These are phyloP conservation scores for Rhagoletis pomonella DNA, from an alignment of 1,140 invertebrate genomes.

Conservation along the genomic window DNA sequence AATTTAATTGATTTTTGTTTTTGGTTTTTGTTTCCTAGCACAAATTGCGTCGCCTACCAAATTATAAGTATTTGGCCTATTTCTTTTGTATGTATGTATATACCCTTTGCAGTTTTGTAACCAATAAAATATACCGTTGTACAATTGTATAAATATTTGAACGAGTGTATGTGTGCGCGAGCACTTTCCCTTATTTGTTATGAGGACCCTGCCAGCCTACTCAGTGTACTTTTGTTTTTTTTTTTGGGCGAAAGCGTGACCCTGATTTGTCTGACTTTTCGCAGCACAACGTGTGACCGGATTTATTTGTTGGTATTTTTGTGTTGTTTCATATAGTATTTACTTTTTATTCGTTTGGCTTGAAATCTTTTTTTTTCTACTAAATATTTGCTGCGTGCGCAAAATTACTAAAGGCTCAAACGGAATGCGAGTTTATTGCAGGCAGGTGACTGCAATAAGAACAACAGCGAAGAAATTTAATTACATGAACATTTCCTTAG, in stretches of 20 bases:
- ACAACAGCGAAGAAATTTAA: not conserved
- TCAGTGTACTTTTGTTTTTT: not conserved
- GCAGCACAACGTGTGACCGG: not conserved
- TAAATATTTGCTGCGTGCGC: slow-evolving; percentile 44
- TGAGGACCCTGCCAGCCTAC: slow-evolving; percentile 3
- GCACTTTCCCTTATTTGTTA: not conserved
- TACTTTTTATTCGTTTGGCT: not conserved
- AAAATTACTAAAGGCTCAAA: slow-evolving; percentile 6
- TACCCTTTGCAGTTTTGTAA: not conserved
- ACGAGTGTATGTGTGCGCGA: not conserved
- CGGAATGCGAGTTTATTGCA: slow-evolving; percentile 2
- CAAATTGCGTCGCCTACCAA: not conserved
- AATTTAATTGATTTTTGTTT: slow-evolving; percentile 17
- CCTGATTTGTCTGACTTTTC: slow-evolving; percentile 27
- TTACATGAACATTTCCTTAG: slow-evolving; percentile 1
- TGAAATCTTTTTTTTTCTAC: not conserved
- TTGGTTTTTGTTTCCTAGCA: not conserved
- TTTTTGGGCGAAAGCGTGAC: not conserved
- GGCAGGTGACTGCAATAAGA: slow-evolving; percentile 14
- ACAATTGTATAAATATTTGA: not conserved
- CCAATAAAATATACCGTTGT: not conserved
- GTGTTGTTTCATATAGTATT: slow-evolving; percentile 24
- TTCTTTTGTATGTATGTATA: too few species aligned
- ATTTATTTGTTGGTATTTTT: not conserved
- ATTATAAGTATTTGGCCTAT: not conserved